phyloP scores from a whole-genome alignment of 2,113 vertebrate species.

The Notothenia coriiceps region DNA sequence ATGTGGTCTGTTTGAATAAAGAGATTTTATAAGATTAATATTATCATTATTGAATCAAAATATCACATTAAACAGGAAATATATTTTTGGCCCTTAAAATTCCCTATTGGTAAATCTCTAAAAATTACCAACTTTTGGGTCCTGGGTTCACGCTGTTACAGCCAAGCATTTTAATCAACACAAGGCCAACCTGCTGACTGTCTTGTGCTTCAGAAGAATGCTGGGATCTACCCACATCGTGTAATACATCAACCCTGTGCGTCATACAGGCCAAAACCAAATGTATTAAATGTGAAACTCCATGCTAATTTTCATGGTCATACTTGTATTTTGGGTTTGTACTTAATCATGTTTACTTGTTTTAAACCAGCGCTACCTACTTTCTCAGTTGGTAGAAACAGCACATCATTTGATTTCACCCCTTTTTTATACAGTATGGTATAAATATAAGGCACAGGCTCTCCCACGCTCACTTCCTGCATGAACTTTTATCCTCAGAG shows the following conservation, averaged over 20 bases:
- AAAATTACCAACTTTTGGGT: not conserved
- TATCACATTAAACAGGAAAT: not conserved
- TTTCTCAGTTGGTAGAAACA: too few species aligned
- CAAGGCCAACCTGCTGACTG: conserved; percentile 19
- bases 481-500: too few species aligned
- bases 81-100: not conserved
- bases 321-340: too few species aligned
- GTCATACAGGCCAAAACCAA: not conserved
- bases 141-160: not conserved
- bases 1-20: too few species aligned
- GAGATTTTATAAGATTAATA: too few species aligned
- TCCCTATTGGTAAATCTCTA: not conserved
- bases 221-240: not conserved
- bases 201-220: conserved; percentile 12
- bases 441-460: too few species aligned
- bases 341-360: too few species aligned
- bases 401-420: too few species aligned
- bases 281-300: not conserved
- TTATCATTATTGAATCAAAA: not conserved
- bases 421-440: too few species aligned
- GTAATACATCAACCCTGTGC: not conserved
- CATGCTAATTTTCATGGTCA: too few species aligned
- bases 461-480: too few species aligned
- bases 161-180: not conserved
- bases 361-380: too few species aligned